These are phyloP conservation scores for Poecile atricapillus DNA, from an alignment of 2,113 vertebrate species.

Conservation along the genomic window DNA sequence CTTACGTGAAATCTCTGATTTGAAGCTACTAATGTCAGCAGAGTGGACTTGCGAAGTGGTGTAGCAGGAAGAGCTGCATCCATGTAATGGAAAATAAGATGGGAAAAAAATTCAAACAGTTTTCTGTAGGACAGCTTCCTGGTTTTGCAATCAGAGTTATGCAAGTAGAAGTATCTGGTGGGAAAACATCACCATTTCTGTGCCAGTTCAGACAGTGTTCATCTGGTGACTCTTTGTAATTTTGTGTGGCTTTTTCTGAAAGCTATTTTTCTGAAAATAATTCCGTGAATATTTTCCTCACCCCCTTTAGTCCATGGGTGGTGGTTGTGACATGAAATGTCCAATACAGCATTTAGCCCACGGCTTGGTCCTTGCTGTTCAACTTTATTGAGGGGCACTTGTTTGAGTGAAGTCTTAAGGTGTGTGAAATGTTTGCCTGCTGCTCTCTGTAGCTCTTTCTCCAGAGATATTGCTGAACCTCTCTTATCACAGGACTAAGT, in stretches of 20 bases:
- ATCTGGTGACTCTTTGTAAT: neutral
- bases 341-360: neutral
- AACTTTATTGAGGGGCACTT: fast-evolving
- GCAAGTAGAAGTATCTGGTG: neutral
- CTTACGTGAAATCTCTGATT: neutral
- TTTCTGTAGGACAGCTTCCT: neutral
- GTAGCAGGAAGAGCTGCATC: neutral
- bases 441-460: neutral
- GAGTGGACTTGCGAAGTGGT: neutral
- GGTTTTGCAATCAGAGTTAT: neutral
- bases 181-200: neutral
- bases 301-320: fast-evolving
- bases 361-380: neutral
- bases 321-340: neutral
- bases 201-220: neutral
- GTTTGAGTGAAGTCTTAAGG: neutral
- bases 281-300: fast-evolving
- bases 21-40: neutral
- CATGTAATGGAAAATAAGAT: neutral
- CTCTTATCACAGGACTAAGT: neutral
- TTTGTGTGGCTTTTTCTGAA: neutral
- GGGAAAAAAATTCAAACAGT: neutral
- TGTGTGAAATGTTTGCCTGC: neutral
- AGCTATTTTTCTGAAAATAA: neutral
- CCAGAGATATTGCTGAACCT: neutral